Conservation (phyloP, 2,797 vertebrate species). For the Mormyrus hasselquistii region DNA sequence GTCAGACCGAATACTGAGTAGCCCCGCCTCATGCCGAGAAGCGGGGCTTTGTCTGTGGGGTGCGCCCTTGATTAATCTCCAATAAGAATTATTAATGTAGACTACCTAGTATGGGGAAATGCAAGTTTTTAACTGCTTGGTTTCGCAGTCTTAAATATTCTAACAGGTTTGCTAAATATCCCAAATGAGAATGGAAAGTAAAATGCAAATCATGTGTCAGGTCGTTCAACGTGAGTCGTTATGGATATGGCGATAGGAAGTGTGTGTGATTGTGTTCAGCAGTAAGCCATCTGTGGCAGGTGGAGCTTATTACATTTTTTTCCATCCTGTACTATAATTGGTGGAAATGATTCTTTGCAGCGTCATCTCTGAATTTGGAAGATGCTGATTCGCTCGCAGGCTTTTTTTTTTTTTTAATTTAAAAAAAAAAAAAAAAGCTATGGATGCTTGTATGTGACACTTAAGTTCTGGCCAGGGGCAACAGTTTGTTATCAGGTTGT, state of each 20-base stretch:
- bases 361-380: constrained; percentile 22
- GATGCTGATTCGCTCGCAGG: constrained; percentile 30
- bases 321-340: background rate
- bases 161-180: background rate
- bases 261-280: background rate
- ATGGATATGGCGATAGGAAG: too few relatives aligned
- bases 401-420: constrained; percentile 2
- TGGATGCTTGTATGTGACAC: background rate
- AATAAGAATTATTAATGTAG: background rate
- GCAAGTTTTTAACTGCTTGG: background rate
- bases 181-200: background rate
- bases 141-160: too few relatives aligned
- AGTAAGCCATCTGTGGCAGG: constrained; percentile 25
- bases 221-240: background rate
- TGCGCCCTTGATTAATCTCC: background rate
- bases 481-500: background rate
- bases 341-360: background rate
- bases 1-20: background rate
- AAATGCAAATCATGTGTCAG: background rate
- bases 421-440: background rate
- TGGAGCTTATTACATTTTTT: constrained; percentile 20
- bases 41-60: background rate
- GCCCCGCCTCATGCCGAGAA: background rate
- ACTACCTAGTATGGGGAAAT: background rate
- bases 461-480: background rate